phyloP scores from a whole-genome alignment of 2,113 vertebrate species.

The Felis catus region F.catus_Fca126_mat1.0 CM031416.1:7391501-7392000 shows the following conservation, averaged over 20 bases:
- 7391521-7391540: slow-evolving; percentile 9
- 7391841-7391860: no score
- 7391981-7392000: not conserved
- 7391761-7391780: no score
- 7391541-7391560: slow-evolving; percentile 50
- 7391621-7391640: slow-evolving; percentile 19
- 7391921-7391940: slow-evolving; percentile 15
- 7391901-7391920: not conserved
- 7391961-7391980: not conserved
- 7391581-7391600: slow-evolving; percentile 39
- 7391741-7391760: no score
- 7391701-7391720: no score
- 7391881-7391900: not conserved
- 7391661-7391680: not conserved
- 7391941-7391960: not conserved
- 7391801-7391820: no score
- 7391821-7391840: no score
- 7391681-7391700: no score
- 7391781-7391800: no score
- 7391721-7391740: no score
- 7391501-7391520: slow-evolving; percentile 37
- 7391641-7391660: not conserved
- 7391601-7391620: slow-evolving; percentile 29
- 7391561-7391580: not conserved
- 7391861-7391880: no score